These are phyloP conservation scores for Cololabis saira DNA, from an alignment of 2,113 vertebrate species.

Conservation along the genomic window DNA sequence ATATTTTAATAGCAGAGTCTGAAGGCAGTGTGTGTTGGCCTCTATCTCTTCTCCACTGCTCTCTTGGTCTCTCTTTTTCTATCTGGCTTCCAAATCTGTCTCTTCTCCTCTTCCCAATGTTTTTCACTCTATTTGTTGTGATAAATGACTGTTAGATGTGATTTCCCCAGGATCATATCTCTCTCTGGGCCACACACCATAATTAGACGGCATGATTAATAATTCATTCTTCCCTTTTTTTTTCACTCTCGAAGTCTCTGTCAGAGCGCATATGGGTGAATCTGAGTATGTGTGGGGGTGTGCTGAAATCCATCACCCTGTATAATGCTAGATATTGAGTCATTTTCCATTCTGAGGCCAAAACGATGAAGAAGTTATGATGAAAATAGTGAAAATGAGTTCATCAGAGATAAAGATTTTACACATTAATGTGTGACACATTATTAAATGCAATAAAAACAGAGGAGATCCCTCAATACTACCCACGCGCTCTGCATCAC, in stretches of 20 bases:
- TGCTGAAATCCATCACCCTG: constrained; percentile 40
- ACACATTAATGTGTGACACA: constrained; percentile 4
- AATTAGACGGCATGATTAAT: constrained; percentile 79
- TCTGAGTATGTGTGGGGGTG: constrained; percentile 22
- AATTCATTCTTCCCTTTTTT: constrained; percentile 68
- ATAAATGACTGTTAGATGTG: constrained; percentile 79
- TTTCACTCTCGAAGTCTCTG: constrained; percentile 38
- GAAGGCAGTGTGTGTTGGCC: constrained; percentile 37
- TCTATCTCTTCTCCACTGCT: constrained; percentile 33
- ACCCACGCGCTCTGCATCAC: not conserved
- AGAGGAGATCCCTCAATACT: constrained; percentile 3
- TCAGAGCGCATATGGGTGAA: constrained; percentile 30
- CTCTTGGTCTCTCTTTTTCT: constrained; percentile 31
- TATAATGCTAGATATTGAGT: constrained; percentile 33
- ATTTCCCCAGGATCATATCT: constrained; percentile 79
- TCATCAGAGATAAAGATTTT: constrained; percentile 16
- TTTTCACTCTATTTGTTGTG: constrained; percentile 78
- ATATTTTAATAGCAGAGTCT: constrained; percentile 65
- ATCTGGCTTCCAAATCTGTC: constrained; percentile 22
- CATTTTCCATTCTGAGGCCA: constrained; percentile 32
- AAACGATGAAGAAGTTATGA: constrained; percentile 33
- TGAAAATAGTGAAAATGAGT: constrained; percentile 34
- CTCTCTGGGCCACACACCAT: constrained; percentile 74
- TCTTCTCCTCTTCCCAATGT: constrained; percentile 60
- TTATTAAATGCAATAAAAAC: constrained; percentile 2